Percentiles rank a stretch among this genome's conserved stretches.
Evolutionary conservation across 2,113 vertebrate genomes (phyloP).

Genomic region (Charina bottae): DNA sequence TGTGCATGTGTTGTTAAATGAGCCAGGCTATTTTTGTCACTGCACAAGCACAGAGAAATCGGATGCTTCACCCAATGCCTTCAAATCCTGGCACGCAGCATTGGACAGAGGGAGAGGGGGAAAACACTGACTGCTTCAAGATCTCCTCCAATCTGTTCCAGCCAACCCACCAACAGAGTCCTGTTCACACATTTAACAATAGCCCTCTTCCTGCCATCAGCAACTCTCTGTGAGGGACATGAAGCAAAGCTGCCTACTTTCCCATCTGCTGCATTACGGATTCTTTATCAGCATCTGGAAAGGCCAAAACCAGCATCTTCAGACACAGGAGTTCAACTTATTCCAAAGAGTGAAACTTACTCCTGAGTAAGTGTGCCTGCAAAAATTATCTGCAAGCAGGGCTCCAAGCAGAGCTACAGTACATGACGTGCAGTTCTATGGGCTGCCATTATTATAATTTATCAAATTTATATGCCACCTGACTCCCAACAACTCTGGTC

Average conservation of each 20-base stretch:
- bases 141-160: slow-evolving; percentile 14
- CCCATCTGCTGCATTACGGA: not conserved
- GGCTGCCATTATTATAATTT: not conserved
- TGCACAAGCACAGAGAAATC: slow-evolving; percentile 32
- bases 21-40: slow-evolving; percentile 66
- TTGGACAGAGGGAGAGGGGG: slow-evolving; percentile 30
- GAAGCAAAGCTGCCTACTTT: not conserved
- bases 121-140: not conserved
- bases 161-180: not conserved
- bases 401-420: not conserved
- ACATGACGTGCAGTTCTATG: not conserved
- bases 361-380: not conserved
- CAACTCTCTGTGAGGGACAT: not conserved
- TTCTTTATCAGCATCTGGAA: not conserved
- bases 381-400: not conserved
- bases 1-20: not conserved
- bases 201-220: not conserved
- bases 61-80: not conserved
- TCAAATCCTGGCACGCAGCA: slow-evolving; percentile 19
- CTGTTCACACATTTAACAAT: not conserved
- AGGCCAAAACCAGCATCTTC: not conserved
- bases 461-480: not conserved
- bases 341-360: not conserved
- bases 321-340: not conserved
- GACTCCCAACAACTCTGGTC: not conserved